Evolutionary conservation across 2,113 vertebrate species (phyloP), one percentile per base, ranked within the genome.

Genomic region (Arothron firmamentum): DNA sequence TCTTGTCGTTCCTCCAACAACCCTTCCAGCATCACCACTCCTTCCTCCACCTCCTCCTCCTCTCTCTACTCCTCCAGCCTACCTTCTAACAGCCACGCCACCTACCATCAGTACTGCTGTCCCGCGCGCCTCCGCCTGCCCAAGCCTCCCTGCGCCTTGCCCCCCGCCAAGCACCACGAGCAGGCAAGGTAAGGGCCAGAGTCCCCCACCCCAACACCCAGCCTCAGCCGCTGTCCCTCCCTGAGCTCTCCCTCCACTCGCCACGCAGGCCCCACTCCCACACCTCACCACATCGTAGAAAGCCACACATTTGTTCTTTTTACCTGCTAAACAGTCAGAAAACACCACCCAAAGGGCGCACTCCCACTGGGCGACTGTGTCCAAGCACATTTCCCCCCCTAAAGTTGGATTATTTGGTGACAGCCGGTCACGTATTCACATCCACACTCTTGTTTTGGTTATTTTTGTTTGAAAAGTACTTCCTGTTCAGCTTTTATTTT

Each of bases 81-180:
- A 68, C 77, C 80, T 85, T 79, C 88, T 91, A 87, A 90, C 88
- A 90, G 89, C 91, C 92, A 92, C 91, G 89, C 91, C 90, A 92
- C 90, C 91, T 93, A 92, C 88, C 94, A 95, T 93, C 94, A 94
- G 93, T 95, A 93, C 91, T 94, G 93, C 93, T 94, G 93, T 85
- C 92, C 92, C 86, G 90, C 93, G 87, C 90, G 93, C 87, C 91
- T 91, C 85, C 92, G 92, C 89, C 93, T 92, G 90, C 91, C 91
- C 91, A 90, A 90, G 92, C 92, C 92, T 88, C 90, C 92, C 88
- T 90, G 87, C 89, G 90, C 83, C 61, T 90, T 93, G 89, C 92
- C 90, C 88, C 89, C 90, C 51, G 77, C 82, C 87, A 87, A 86
- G 85, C 78, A 83, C 76, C 76, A 85, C 81, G 88, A 92, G 90